Evolutionary conservation across 92 coral and sea anemone species (phyloP).

Genomic region (Epizoanthus fatuus): DNA sequence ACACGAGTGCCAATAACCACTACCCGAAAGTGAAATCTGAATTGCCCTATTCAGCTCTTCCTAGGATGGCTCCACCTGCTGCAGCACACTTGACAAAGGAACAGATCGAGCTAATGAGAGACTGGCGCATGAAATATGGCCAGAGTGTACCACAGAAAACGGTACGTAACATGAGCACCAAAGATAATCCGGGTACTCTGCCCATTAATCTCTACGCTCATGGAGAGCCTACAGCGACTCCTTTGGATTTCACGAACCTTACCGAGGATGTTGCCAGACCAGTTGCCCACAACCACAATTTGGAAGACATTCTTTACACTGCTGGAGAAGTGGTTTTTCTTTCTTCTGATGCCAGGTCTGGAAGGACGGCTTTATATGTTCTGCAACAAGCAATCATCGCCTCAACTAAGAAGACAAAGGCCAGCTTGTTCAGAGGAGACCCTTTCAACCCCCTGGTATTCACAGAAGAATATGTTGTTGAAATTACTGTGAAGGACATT

Average conservation of each 20-base stretch:
- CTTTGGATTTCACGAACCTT: slow-evolving; percentile 16
- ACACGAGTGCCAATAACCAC: slow-evolving; percentile 15
- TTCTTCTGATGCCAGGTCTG: slow-evolving; percentile 11
- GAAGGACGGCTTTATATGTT: slow-evolving; percentile 2
- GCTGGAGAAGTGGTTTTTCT: slow-evolving; percentile 10
- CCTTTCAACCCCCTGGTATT: slow-evolving; percentile 9
- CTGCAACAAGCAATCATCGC: slow-evolving; percentile 24
- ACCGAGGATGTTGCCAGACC: slow-evolving; percentile 18
- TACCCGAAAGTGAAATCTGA: background rate
- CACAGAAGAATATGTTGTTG: slow-evolving; percentile 10
- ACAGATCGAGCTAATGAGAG: too few species aligned
- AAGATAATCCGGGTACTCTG: background rate
- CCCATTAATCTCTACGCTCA: background rate
- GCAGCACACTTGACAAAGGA: too few species aligned
- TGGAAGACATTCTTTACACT: slow-evolving; percentile 9
- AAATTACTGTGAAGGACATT: slow-evolving; percentile 7
- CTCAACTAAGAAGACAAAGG: slow-evolving; percentile 35
- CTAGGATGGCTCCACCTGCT: background rate
- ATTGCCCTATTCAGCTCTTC: background rate
- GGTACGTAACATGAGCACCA: background rate
- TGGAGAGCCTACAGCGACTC: background rate
- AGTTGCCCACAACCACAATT: background rate
- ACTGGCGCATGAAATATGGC: too few species aligned
- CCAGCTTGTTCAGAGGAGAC: slow-evolving; percentile 4
- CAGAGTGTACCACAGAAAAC: slow-evolving; percentile 4